A percentile compares a stretch with the other conserved stretches of the same genome.
Evolutionary conservation across 2,888 invertebrate genomes (phyloP).

Genomic region (Ichneumoninae sp.): DNA sequence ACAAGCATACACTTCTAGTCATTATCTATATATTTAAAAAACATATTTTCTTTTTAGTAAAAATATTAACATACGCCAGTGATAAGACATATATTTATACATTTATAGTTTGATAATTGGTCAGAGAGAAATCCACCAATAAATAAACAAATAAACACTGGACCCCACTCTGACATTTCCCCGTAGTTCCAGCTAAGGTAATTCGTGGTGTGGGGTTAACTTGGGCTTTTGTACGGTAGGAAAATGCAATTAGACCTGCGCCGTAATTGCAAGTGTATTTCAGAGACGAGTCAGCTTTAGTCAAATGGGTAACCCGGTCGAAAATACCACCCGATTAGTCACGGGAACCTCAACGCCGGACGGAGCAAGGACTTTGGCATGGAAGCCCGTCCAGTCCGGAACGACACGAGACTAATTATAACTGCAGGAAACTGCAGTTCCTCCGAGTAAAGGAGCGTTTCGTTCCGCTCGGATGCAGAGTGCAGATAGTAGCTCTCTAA

Average conservation of each 20-base stretch:
- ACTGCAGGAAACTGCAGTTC: conserved; percentile 23
- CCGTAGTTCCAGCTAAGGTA: too few species aligned
- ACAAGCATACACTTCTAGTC: too few species aligned
- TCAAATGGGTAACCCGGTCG: not conserved
- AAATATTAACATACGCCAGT: too few species aligned
- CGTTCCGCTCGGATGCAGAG: not conserved
- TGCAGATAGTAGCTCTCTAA: not conserved
- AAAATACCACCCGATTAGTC: not conserved
- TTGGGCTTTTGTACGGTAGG: too few species aligned
- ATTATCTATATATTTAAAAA: too few species aligned
- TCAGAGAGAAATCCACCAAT: too few species aligned
- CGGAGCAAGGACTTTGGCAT: not conserved
- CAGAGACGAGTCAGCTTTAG: not conserved
- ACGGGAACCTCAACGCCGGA: conserved; percentile 10
- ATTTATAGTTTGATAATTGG: too few species aligned
- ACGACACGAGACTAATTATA: conserved; percentile 35
- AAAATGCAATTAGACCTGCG: not conserved
- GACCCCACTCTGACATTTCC: too few species aligned
- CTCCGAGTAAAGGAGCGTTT: conserved; percentile 22
- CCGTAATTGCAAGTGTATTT: not conserved
- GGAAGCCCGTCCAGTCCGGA: not conserved
- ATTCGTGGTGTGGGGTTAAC: too few species aligned
- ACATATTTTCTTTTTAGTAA: too few species aligned
- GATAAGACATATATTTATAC: too few species aligned
- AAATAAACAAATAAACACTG: too few species aligned